Percentiles rank a stretch among this genome's conserved stretches.
These are phyloP conservation scores for Musca domestica DNA, from an alignment of 1,140 invertebrate species.

Conservation along the genomic window DNA sequence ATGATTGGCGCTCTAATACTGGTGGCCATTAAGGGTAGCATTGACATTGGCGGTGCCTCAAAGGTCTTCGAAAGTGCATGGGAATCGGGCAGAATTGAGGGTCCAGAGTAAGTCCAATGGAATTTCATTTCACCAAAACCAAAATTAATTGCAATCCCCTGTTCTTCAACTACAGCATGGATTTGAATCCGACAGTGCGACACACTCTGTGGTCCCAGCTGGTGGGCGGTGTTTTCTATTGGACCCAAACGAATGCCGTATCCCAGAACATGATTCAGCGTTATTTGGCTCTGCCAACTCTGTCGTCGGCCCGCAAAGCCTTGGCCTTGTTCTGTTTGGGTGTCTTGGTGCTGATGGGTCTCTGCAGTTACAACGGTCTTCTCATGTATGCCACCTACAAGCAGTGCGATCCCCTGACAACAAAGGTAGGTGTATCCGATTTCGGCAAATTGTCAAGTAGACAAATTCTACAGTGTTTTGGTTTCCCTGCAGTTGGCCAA, in stretches of 20 bases:
- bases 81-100: constrained; percentile 42
- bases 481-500: constrained; percentile 53
- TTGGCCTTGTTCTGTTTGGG: constrained; percentile 63
- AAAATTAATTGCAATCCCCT: not conserved
- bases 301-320: constrained; percentile 63
- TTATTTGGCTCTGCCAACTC: constrained; percentile 65
- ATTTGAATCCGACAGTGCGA: constrained; percentile 71
- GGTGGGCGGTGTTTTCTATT: constrained; percentile 76
- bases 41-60: constrained; percentile 62
- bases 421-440: constrained; percentile 53
- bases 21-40: constrained; percentile 67
- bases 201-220: constrained; percentile 79
- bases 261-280: constrained; percentile 78
- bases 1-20: constrained; percentile 73
- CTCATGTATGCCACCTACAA: constrained; percentile 73
- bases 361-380: constrained; percentile 70
- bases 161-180: constrained; percentile 57
- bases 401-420: constrained; percentile 69
- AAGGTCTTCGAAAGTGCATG: constrained; percentile 60
- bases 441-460: not conserved
- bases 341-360: constrained; percentile 56
- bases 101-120: constrained; percentile 40
- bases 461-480: not conserved
- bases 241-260: constrained; percentile 70
- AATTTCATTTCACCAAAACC: not conserved